Conservation (phyloP, 1,140 invertebrate species). For the Frieseomelitta varia region DNA sequence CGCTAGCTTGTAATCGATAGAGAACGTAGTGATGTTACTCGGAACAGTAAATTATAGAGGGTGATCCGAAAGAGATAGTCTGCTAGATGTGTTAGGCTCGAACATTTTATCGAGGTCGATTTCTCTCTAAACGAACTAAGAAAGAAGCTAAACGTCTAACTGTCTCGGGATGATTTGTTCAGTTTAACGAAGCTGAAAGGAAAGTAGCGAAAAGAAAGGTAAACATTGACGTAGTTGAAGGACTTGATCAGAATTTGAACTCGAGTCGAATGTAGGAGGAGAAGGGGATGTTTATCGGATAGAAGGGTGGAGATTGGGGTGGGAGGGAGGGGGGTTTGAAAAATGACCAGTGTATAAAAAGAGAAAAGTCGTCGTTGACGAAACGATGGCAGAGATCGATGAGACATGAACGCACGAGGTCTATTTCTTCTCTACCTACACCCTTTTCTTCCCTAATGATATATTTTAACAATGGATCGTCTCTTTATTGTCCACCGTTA, state of each 20-base stretch:
- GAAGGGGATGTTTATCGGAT: too few relatives aligned
- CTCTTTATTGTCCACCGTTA: slow-evolving; percentile 66
- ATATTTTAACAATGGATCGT: slow-evolving; percentile 68
- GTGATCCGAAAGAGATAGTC: slow-evolving; percentile 73
- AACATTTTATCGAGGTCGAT: slow-evolving; percentile 78
- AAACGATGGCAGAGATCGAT: slow-evolving; percentile 62
- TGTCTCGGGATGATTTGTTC: slow-evolving; percentile 73
- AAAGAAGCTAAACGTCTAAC: slow-evolving; percentile 66
- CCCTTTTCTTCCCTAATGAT: slow-evolving; percentile 61
- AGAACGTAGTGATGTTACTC: slow-evolving; percentile 73
- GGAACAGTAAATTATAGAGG: slow-evolving; percentile 74
- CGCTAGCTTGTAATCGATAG: slow-evolving; percentile 78
- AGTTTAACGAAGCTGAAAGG: slow-evolving; percentile 52
- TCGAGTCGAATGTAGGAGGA: neutral
- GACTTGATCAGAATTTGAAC: too few relatives aligned
- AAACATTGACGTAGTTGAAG: neutral
- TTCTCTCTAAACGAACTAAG: slow-evolving; percentile 76
- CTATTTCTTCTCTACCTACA: slow-evolving; percentile 67
- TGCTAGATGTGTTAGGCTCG: slow-evolving; percentile 76
- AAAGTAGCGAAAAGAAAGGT: neutral
- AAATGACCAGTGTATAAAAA: neutral
- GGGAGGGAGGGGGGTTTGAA: neutral
- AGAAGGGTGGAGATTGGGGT: too few relatives aligned
- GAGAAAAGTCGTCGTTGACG: neutral
- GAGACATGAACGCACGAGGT: slow-evolving; percentile 58